phyloP scores from a whole-genome alignment of 2,113 vertebrate species.

The Pristiophorus japonicus region DNA sequence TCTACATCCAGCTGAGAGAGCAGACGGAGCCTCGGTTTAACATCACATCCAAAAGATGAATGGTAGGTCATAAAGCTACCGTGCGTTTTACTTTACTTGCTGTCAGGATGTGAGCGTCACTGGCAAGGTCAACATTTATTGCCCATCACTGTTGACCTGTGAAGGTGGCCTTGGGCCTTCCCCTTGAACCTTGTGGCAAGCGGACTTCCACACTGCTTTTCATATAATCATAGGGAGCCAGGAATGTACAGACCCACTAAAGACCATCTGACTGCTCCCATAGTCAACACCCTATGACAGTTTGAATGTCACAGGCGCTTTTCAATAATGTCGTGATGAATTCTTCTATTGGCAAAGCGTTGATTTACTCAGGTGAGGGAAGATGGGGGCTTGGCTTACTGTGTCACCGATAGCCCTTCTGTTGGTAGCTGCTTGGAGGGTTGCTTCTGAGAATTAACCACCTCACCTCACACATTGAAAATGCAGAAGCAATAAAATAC shows the following conservation, averaged over 20 bases:
- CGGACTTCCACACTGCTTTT: neutral
- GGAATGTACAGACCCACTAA: neutral
- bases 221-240: neutral
- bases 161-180: neutral
- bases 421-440: neutral
- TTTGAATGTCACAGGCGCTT: neutral
- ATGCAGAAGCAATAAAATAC: neutral
- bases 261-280: neutral
- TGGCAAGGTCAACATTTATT: neutral
- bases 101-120: neutral
- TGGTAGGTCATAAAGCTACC: neutral
- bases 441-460: neutral
- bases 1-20: too few relatives aligned
- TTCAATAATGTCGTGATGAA: neutral
- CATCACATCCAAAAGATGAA: too few relatives aligned
- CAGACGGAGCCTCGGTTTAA: too few relatives aligned
- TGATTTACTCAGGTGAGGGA: neutral
- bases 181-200: neutral
- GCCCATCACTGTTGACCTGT: neutral
- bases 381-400: neutral
- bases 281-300: neutral
- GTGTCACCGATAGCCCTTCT: neutral
- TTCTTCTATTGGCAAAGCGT: neutral
- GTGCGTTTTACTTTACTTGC: neutral
- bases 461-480: neutral